Evolutionary conservation across 1,140 invertebrate species (phyloP), one percentile per base, ranked within the genome.

Genomic region (Aphelenchoides fujianensis): DNA sequence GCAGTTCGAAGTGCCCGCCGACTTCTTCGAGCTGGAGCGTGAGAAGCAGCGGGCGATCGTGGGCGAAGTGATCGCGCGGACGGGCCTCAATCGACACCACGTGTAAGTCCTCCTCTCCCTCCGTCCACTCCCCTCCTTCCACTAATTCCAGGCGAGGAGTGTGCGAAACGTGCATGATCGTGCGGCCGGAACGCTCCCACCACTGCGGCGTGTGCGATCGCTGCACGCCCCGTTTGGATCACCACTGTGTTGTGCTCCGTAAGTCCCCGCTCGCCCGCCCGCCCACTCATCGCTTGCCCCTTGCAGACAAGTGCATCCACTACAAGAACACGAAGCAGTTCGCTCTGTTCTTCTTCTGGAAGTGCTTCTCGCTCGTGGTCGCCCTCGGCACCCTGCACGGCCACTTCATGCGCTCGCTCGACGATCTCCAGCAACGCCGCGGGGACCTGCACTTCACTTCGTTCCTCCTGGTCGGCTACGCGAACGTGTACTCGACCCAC

Each of bases 241-340:
- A 66, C 53, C 63, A 66, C 3, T 66, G 63, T 66, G 1, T 66
- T 32, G 63, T 66, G 1, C 32, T 66, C 12, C 32, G 63, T 66
- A 66, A 1, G 63, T 64, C 1, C 16, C 35, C n/a, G 16, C n/a
- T 66, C 53, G 37, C 1, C 32, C 1, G 53, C 37, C n/a, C n/a
- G n/a, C 1, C 23, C 12, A 64, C 16, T 34, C 16, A 31, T 19
- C 12, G n/a, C 63, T 41, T 66, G 37, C 31, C 12, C 23, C 63
- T 41, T 66, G 37, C 32, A 66, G 63, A 66, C 7, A 34, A 37
- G n/a, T 66, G 63, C 36, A 66, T 66, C 32, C 63, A 66, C 63
- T 12, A 66, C 16, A 37, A 37, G 36, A 66, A 66, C 53, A 12
- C 16, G 28, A 66, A 66, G 36, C 16, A 12, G 27, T 66, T 66